Conservation (phyloP, 2,797 vertebrate species). For the Mormyrops attenuatus region DNA sequence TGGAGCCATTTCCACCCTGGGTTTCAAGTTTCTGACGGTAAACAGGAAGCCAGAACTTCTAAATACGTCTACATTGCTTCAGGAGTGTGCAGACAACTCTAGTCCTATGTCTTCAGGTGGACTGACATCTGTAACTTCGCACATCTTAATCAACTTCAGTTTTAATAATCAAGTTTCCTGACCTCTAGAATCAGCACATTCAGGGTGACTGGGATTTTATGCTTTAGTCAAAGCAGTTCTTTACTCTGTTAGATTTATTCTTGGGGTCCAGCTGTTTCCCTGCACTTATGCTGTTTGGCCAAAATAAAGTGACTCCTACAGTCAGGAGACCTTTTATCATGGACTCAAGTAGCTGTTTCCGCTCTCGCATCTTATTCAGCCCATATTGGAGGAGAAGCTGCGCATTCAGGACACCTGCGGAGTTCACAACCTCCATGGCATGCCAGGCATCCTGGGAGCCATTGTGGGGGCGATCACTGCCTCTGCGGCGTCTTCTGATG, state of each 20-base stretch:
- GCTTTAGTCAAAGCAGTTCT: not conserved
- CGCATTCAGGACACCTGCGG: slow-evolving; percentile 81
- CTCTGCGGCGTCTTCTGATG: slow-evolving; percentile 53
- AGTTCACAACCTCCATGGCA: slow-evolving; percentile 79
- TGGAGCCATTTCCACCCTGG: slow-evolving; percentile 74
- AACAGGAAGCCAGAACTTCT: not conserved
- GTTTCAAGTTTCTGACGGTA: slow-evolving; percentile 78
- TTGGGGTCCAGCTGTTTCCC: not conserved
- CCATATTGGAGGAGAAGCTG: slow-evolving; percentile 66
- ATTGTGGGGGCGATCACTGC: slow-evolving; percentile 72
- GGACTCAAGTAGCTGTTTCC: not conserved
- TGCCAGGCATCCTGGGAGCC: slow-evolving; percentile 78
- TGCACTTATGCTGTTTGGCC: not conserved
- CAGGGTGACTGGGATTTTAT: not conserved
- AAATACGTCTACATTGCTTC: not conserved
- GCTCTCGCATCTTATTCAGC: slow-evolving; percentile 50
- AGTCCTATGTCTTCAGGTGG: not conserved
- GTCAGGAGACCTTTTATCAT: not conserved
- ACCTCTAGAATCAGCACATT: not conserved
- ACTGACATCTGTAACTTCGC: not conserved
- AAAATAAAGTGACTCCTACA: not conserved
- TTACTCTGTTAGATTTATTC: not conserved
- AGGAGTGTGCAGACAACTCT: not conserved
- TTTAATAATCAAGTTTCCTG: not conserved
- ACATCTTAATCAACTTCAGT: not conserved